Percentiles rank a stretch among this genome's conserved stretches.
Evolutionary conservation across 1,140 invertebrate species (phyloP).

Genomic region (Lanistes nyassanus): DNA sequence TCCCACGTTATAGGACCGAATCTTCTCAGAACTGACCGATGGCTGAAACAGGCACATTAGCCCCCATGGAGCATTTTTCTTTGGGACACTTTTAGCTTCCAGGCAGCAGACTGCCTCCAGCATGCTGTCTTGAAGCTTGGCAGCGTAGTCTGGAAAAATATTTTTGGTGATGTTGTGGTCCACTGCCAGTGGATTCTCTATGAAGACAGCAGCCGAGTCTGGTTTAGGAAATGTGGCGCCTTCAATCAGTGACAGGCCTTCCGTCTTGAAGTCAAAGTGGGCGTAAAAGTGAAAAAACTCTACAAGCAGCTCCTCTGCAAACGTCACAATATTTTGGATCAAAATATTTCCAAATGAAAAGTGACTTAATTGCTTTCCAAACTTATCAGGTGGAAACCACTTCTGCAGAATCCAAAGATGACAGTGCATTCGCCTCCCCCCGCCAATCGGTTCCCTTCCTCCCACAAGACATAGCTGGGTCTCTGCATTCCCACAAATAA

Average conservation of each 20-base stretch:
- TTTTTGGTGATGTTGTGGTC: slow-evolving; percentile 17
- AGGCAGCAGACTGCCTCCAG: slow-evolving; percentile 10
- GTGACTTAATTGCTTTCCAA: too few species aligned
- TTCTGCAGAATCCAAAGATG: too few species aligned
- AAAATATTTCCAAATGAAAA: too few species aligned
- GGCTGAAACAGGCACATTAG: slow-evolving; percentile 14
- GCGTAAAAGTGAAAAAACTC: slow-evolving; percentile 22
- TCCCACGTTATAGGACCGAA: neutral
- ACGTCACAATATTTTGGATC: neutral
- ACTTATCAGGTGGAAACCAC: too few species aligned
- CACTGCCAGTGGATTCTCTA: slow-evolving; percentile 17
- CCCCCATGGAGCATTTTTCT: neutral
- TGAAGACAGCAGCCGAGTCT: slow-evolving; percentile 1
- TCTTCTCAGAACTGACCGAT: neutral
- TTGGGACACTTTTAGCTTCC: slow-evolving; percentile 3
- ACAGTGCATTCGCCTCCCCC: too few species aligned
- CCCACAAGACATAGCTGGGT: too few species aligned
- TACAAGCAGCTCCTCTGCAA: slow-evolving; percentile 19
- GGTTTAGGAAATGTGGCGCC: neutral
- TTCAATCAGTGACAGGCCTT: slow-evolving; percentile 17
- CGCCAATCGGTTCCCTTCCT: too few species aligned
- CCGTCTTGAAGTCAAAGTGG: slow-evolving; percentile 13
- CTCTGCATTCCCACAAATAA: too few species aligned
- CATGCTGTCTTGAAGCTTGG: slow-evolving; percentile 14
- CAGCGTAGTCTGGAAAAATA: neutral